Base-by-base conservation (phyloP, 2,888 invertebrate genomes). In the Blera fallax region DNA sequence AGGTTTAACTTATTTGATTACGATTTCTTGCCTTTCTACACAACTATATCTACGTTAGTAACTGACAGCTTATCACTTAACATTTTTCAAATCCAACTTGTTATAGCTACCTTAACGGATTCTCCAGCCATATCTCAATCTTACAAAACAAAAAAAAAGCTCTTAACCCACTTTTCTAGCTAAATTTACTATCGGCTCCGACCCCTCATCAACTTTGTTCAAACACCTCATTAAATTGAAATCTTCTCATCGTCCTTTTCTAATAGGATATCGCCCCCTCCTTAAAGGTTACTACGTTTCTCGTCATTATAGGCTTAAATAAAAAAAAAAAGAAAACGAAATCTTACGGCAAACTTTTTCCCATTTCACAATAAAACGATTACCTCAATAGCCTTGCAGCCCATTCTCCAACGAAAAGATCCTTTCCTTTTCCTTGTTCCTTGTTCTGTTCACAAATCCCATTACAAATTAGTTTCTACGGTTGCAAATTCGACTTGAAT, bases 381-480 rank as follows among this genome's bases (percentile, higher is more conserved):
- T 76, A 65, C 54, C 11, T 60, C 60, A 21, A 14, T 48, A 56
- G n/a, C 60, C 29, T 34, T 54, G 6, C 40, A 56, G 24, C 65
- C 29, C 24, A 24, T 27, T 48, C 18, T 21, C 18, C 8, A n/a
- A 11, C 11, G 10, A 27, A 32, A 18, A 52, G 21, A 65, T 24
- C 24, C 43, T 18, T 52, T 62, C 52, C 29, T 21, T 14, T 27
- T 6, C n/a, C 24, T 10, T 18, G 11, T 45, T 45, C 27, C 21
- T 5, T 56, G 29, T 56, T 34, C 45, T 21, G 18, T 37, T 73
- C 32, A 29, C 27, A 54, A 67, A 67, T 76, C 48, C 56, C 56
- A 56, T 65, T 37, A 50, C 65, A 77, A 69, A 77, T 67, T 50
- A 48, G 67, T 77, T 58, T 50, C 65, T 64, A 24, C 56, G 56